A percentile compares a stretch with the other conserved stretches of the same genome.
Evolutionary conservation across 30 jellyfish, hydroid and myxozoan genomes (phyloP).

Genomic region (Hydractinia symbiolongicarpus): DNA sequence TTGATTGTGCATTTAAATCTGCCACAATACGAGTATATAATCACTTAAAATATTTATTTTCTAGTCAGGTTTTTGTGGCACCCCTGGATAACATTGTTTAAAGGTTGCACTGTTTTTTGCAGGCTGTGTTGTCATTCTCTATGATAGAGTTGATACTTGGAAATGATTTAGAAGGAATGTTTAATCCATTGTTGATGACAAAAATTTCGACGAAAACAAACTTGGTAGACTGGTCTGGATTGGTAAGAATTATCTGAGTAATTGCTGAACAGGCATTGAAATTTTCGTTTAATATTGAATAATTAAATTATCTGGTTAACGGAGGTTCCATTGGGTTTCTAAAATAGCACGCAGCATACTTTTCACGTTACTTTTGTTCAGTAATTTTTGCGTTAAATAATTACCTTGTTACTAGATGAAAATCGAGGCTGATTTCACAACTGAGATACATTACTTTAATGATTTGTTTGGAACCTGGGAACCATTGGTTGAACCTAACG

Average conservation of each 20-base stretch:
- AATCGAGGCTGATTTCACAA: conserved; percentile 17
- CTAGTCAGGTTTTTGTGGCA: no score
- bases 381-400: no score
- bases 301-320: no score
- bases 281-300: no score
- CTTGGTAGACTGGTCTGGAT: conserved; percentile 38
- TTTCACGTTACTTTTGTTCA: no score
- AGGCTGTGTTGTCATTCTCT: conserved; percentile 13
- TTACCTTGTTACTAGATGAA: conserved; percentile 24
- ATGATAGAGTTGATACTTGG: conserved; percentile 36
- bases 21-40: no score
- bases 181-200: conserved; percentile 31
- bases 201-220: conserved; percentile 18
- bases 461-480: conserved; percentile 52
- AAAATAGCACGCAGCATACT: no score
- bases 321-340: no score
- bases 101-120: neutral
- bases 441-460: conserved; percentile 32
- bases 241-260: conserved; percentile 10
- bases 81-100: no score
- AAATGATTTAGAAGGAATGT: conserved; percentile 53
- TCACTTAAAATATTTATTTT: no score
- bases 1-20: no score
- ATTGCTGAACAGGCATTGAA: no score
- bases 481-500: conserved; percentile 46